Conservation (phyloP, 2,113 vertebrate species). For the Trematocara unimaculatum region DNA sequence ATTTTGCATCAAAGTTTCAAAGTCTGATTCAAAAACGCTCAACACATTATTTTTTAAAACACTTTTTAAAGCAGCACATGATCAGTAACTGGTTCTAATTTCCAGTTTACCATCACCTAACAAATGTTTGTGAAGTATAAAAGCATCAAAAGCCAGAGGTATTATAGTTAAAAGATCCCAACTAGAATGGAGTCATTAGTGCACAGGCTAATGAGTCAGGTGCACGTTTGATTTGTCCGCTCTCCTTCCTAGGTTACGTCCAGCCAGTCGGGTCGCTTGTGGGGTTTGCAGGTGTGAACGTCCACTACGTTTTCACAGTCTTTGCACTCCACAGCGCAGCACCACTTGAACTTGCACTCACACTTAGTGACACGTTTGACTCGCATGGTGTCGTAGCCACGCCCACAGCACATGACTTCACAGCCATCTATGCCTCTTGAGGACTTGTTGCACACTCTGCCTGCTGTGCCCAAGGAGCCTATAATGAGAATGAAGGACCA, state of each 20-base stretch:
- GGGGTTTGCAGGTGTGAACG: constrained; percentile 94
- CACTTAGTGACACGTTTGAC: constrained; percentile 90
- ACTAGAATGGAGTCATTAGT: neutral
- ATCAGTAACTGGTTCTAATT: constrained; percentile 32
- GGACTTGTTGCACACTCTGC: constrained; percentile 88
- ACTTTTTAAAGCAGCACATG: constrained; percentile 18
- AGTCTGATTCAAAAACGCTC: constrained; percentile 9
- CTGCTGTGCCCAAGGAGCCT: constrained; percentile 94
- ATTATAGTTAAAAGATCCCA: constrained; percentile 11
- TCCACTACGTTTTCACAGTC: constrained; percentile 93
- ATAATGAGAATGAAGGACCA: neutral
- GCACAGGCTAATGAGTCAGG: neutral
- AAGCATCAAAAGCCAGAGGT: constrained; percentile 20
- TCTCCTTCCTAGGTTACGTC: constrained; percentile 79
- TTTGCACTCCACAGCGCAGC: constrained; percentile 92
- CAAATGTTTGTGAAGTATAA: neutral
- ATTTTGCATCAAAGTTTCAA: constrained; percentile 11
- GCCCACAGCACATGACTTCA: constrained; percentile 97
- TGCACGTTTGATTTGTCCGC: neutral
- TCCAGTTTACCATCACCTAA: constrained; percentile 35
- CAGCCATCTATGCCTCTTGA: constrained; percentile 90
- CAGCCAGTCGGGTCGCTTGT: constrained; percentile 89
- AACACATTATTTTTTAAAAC: neutral
- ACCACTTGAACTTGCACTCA: constrained; percentile 99
- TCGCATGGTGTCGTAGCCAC: constrained; percentile 97